A percentile compares a stretch with the other conserved stretches of the same genome.
Evolutionary conservation across 2,797 vertebrate genomes (phyloP).

Genomic region (Labeo calbasu): DNA sequence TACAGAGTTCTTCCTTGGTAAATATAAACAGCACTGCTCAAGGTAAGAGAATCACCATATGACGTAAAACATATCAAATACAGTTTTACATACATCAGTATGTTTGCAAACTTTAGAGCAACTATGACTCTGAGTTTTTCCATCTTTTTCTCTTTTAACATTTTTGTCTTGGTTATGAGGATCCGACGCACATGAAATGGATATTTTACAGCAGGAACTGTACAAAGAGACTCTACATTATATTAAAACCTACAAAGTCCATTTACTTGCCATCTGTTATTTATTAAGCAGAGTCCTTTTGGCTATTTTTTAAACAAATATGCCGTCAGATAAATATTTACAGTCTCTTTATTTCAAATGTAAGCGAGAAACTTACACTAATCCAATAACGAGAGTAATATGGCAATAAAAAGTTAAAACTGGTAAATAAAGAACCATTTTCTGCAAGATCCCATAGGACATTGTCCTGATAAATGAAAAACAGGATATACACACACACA

Average conservation of each 20-base stretch:
- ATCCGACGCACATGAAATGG: conserved; percentile 16
- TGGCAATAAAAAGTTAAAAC: conserved; percentile 1
- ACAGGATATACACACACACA: not conserved
- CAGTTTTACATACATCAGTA: not conserved
- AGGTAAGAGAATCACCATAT: conserved; percentile 69
- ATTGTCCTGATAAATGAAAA: not conserved
- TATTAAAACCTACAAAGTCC: not conserved
- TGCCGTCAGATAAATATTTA: conserved; percentile 13
- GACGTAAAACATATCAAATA: not conserved
- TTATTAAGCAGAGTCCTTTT: not conserved
- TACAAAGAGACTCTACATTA: not conserved
- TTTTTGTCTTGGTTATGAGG: conserved; percentile 28
- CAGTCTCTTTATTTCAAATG: not conserved
- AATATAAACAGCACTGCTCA: conserved; percentile 70
- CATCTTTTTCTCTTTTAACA: no score
- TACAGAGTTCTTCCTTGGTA: conserved; percentile 71
- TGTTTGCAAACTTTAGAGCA: not conserved
- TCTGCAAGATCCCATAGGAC: not conserved
- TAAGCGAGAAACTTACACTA: not conserved
- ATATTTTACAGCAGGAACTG: not conserved
- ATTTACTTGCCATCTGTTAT: not conserved
- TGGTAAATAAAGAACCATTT: not conserved
- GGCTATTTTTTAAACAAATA: not conserved
- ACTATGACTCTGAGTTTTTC: not conserved
- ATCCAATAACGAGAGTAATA: not conserved